Evolutionary conservation across 2,797 vertebrate species (phyloP).

Genomic region (Sphenodon punctatus): DNA sequence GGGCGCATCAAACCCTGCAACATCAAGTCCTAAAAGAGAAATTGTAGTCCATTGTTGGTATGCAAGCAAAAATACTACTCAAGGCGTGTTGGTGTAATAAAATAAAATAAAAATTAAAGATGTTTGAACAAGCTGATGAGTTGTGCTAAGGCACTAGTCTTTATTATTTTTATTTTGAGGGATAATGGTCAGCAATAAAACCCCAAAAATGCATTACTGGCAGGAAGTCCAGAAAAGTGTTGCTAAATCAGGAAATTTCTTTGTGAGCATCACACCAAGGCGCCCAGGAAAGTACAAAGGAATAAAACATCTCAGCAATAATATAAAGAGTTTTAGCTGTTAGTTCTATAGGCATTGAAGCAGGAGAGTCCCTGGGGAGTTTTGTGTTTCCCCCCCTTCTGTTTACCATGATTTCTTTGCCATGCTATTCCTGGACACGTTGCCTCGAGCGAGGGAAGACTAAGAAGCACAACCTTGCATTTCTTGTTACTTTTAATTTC

Average conservation of each 20-base stretch:
- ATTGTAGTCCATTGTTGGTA: neutral
- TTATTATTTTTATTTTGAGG: constrained; percentile 13
- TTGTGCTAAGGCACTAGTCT: neutral
- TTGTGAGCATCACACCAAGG: neutral
- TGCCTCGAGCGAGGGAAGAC: neutral
- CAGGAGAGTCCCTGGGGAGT: neutral
- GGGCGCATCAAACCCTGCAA: neutral
- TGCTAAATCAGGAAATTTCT: constrained; percentile 14
- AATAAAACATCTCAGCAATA: neutral
- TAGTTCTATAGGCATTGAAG: neutral
- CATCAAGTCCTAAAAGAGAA: neutral
- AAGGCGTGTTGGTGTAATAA: neutral
- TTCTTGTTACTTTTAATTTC: neutral
- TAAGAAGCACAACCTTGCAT: neutral
- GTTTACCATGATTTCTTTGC: neutral
- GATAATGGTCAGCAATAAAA: neutral
- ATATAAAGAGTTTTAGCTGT: neutral
- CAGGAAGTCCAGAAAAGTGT: neutral
- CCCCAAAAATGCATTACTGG: neutral
- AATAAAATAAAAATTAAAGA: neutral
- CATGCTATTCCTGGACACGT: neutral
- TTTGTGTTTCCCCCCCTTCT: neutral
- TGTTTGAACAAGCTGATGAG: neutral
- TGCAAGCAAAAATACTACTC: neutral
- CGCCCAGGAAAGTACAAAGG: neutral